These are phyloP conservation scores for Rhodinocichla rosea DNA, from an alignment of 2,113 vertebrate genomes.

Conservation along the genomic window DNA sequence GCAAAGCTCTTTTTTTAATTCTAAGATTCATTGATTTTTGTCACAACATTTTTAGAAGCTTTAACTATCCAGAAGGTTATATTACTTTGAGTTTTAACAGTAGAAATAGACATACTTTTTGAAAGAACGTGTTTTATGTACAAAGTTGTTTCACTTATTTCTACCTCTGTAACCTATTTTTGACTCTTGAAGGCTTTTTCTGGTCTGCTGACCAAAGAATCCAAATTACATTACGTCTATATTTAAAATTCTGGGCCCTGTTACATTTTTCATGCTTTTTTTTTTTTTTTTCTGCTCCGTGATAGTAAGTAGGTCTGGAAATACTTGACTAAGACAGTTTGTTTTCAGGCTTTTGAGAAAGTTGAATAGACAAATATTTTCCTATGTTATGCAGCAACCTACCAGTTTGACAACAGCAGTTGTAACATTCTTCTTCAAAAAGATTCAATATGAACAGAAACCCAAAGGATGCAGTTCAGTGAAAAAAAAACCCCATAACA, in stretches of 20 bases:
- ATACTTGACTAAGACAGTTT: background rate
- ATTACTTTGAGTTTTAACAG: conserved; percentile 5
- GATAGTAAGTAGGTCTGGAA: background rate
- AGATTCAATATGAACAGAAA: background rate
- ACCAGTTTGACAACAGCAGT: background rate
- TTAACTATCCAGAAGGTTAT: conserved; percentile 58
- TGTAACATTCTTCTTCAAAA: background rate
- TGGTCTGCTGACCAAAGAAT: conserved; percentile 1
- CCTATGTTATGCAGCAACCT: background rate
- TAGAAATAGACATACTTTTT: conserved; percentile 16
- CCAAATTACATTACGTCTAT: background rate
- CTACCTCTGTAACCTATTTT: background rate
- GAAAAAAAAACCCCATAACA: background rate
- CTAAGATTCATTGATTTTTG: conserved; percentile 71
- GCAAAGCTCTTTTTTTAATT: conserved; percentile 56
- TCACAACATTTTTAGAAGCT: conserved; percentile 66
- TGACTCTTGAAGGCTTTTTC: background rate
- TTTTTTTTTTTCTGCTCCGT: background rate
- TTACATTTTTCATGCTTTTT: background rate
- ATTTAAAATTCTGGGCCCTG: background rate
- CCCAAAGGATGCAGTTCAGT: background rate
- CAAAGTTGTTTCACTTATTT: background rate
- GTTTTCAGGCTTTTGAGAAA: background rate
- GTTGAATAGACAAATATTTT: background rate
- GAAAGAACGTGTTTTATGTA: background rate